Conservation (phyloP, 1,140 invertebrate genomes). For the Zaprionus camerounensis region DNA sequence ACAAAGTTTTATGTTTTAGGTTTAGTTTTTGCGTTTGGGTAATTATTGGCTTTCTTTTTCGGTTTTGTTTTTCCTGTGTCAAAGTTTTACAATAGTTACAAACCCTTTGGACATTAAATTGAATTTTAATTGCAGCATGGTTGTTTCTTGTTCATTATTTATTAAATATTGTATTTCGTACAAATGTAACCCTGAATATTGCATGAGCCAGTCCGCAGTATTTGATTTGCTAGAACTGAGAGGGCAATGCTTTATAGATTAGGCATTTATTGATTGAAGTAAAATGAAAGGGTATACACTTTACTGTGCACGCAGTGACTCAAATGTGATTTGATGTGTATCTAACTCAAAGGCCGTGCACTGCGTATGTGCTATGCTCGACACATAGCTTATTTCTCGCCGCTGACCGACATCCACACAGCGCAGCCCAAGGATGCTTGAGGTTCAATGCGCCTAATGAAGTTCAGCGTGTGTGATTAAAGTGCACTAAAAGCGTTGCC, state of each 20-base stretch:
- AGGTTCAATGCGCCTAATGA: slow-evolving; percentile 18
- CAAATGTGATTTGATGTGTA: not conserved
- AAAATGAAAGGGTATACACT: not conserved
- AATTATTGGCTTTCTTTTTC: slow-evolving; percentile 6
- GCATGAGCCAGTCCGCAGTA: not conserved
- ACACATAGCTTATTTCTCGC: not conserved
- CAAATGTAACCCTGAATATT: not conserved
- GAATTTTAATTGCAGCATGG: slow-evolving; percentile 15
- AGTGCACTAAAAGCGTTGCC: slow-evolving; percentile 13
- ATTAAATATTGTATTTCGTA: not conserved
- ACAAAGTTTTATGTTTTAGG: slow-evolving; percentile 3
- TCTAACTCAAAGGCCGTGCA: not conserved
- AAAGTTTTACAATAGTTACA: not conserved
- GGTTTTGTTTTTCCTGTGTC: not conserved
- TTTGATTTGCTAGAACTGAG: not conserved
- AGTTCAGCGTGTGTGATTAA: slow-evolving; percentile 18
- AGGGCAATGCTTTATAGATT: not conserved
- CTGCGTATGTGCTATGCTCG: not conserved
- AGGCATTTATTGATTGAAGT: not conserved
- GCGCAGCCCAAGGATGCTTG: not conserved
- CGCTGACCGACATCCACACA: not conserved
- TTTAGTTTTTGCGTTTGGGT: slow-evolving; percentile 1
- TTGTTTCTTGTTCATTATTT: slow-evolving; percentile 2
- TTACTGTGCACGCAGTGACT: not conserved
- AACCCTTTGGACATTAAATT: not conserved